Base-by-base conservation (phyloP, 1,140 invertebrate species). In the Mylabris phalerata region DNA sequence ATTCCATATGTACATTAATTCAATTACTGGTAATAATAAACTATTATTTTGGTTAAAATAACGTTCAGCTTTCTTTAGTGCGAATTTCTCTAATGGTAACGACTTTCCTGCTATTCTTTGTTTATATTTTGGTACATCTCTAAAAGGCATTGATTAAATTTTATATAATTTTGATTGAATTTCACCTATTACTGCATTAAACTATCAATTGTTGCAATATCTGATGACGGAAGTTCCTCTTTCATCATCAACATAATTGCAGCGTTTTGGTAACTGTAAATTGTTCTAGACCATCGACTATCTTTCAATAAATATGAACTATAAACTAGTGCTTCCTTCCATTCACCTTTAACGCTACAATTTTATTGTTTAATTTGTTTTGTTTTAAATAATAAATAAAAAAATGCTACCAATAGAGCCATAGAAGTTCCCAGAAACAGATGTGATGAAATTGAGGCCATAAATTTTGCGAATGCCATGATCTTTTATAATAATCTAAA, bases 401-500 rank as follows among this genome's bases (percentile, higher is more conserved):
- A 56, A 32, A 76, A 76, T 75, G 4, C 7, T 74, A 89, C 86
- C 85, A 84, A 69, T 93, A 82, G 6, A 89, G 84, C 93, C 93
- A 98, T 78, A 95, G 84, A 24, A 97, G 77, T 75, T 98, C 95
- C 95, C 95, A 98, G 73, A 87, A 96, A 72, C 93, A 95, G 0
- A 98, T 72, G 73, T 97, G 93, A 75, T 96, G 93, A 73, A 98
- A 95, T 70, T 98, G 94, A 3, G 87, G 84, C 92, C 95, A 98
- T 6, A 89, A 77, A 59, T 84, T 75, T 70, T 96, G 93, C 9
- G 88, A 90, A 48, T 88, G 82, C 77, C 93, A 89, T 0, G 92
- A 93, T 62, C 82, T 84, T 43, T 84, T 85, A 75, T 94, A 97
- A 77, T 85, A 92, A 1, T 78, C 71, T 46, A 91, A 82, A 2